A percentile compares a stretch with the other conserved stretches of the same genome.
Evolutionary conservation across 1,140 invertebrate genomes (phyloP).

Genomic region (Chironomus tepperi): DNA sequence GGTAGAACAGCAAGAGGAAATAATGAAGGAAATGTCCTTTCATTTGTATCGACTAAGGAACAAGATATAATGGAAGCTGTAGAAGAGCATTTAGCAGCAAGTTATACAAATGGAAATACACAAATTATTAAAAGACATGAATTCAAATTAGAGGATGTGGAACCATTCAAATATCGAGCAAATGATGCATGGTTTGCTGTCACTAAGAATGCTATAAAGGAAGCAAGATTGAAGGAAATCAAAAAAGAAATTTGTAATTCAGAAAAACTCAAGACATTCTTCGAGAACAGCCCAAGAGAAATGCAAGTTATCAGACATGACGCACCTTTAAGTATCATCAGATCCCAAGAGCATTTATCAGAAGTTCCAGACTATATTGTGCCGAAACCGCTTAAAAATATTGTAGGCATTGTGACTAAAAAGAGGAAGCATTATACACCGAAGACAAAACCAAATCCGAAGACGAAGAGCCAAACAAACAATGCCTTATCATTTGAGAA

Average conservation of each 20-base stretch:
- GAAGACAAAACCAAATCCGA: constrained; percentile 31
- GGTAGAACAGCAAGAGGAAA: constrained; percentile 90
- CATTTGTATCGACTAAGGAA: constrained; percentile 83
- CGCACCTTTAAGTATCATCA: constrained; percentile 79
- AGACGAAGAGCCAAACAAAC: constrained; percentile 34
- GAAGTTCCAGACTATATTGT: constrained; percentile 94
- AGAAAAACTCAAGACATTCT: constrained; percentile 88
- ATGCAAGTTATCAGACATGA: constrained; percentile 83
- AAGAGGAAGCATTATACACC: constrained; percentile 39
- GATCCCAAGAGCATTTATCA: constrained; percentile 73
- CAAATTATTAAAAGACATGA: constrained; percentile 63
- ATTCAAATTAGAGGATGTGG: constrained; percentile 90
- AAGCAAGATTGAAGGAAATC: constrained; percentile 93
- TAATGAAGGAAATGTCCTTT: constrained; percentile 88
- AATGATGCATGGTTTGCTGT: constrained; percentile 90
- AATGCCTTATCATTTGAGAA: constrained; percentile 38
- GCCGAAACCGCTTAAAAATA: constrained; percentile 60
- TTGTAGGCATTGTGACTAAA: constrained; percentile 43
- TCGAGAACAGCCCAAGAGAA: constrained; percentile 91
- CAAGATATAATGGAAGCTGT: constrained; percentile 64
- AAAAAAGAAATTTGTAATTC: constrained; percentile 89
- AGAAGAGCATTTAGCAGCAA: constrained; percentile 58
- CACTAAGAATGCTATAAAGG: constrained; percentile 82
- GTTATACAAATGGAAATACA: constrained; percentile 41
- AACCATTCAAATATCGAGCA: constrained; percentile 89